Percentiles rank a stretch among this genome's conserved stretches.
phyloP scores from a whole-genome alignment of 1,140 invertebrate species.

The Reticulitermes speratus region DNA sequence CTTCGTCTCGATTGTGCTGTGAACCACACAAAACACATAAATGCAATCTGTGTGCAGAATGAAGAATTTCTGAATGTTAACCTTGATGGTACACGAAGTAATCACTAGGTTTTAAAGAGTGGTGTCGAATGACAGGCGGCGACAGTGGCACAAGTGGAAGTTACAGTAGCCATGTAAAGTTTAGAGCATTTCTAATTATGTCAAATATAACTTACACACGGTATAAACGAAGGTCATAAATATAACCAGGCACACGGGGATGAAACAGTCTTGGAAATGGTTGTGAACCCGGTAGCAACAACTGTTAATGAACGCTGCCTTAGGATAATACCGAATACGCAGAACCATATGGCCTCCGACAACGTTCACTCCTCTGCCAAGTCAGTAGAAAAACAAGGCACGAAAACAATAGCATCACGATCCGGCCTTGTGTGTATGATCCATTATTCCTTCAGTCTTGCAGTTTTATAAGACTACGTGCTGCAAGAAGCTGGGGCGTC shows the following conservation, averaged over 20 bases:
- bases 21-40: too few relatives aligned
- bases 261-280: background rate
- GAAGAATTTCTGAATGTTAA: too few relatives aligned
- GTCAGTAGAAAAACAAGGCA: background rate
- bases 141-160: too few relatives aligned
- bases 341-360: background rate
- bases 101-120: too few relatives aligned
- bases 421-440: background rate
- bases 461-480: background rate
- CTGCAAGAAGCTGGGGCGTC: background rate
- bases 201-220: too few relatives aligned
- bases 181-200: too few relatives aligned
- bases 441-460: background rate
- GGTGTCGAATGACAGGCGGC: too few relatives aligned
- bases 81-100: too few relatives aligned
- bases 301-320: background rate
- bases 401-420: background rate
- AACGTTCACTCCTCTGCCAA: background rate
- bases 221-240: background rate
- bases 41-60: too few relatives aligned
- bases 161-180: too few relatives aligned
- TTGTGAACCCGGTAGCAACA: slow-evolving; percentile 1
- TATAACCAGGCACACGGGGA: background rate
- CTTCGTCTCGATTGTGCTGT: too few relatives aligned
- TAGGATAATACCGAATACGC: background rate